phyloP scores from a whole-genome alignment of 2,888 invertebrate genomes.

The Sepioteuthis lessoniana region DNA sequence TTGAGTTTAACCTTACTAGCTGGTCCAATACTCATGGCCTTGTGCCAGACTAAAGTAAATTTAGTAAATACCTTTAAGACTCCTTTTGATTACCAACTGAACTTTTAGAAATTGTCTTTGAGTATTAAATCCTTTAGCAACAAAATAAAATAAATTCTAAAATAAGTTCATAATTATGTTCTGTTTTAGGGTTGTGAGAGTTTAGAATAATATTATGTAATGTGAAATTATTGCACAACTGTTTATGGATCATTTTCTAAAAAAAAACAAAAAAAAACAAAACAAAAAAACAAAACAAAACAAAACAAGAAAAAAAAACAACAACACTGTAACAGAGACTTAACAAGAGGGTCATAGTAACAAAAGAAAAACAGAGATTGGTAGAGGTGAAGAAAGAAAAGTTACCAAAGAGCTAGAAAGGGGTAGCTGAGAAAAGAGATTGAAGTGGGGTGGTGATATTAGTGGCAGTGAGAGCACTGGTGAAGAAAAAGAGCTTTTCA shows the following conservation, averaged over 20 bases:
- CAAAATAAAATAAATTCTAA: no score
- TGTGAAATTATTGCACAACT: no score
- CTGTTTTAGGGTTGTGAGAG: no score
- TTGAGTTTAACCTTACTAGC: no score
- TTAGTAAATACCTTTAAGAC: no score
- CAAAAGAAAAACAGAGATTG: not conserved
- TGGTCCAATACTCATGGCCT: no score
- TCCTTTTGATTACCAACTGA: no score
- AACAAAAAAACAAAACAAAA: not conserved
- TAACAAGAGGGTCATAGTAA: not conserved
- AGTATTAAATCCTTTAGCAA: no score
- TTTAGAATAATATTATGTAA: no score
- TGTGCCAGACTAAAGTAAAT: no score
- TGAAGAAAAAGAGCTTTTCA: not conserved
- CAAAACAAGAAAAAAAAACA: not conserved
- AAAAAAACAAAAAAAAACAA: not conserved
- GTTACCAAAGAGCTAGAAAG: not conserved
- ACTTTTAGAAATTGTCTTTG: no score
- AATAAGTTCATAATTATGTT: no score
- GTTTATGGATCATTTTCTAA: not conserved
- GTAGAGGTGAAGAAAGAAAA: slow-evolving; percentile 12
- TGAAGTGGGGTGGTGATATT: not conserved
- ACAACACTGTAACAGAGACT: not conserved
- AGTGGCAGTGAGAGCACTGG: not conserved
- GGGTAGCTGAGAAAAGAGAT: not conserved